Conservation (phyloP, 2,797 vertebrate species). For the Sciurus carolinensis region DNA sequence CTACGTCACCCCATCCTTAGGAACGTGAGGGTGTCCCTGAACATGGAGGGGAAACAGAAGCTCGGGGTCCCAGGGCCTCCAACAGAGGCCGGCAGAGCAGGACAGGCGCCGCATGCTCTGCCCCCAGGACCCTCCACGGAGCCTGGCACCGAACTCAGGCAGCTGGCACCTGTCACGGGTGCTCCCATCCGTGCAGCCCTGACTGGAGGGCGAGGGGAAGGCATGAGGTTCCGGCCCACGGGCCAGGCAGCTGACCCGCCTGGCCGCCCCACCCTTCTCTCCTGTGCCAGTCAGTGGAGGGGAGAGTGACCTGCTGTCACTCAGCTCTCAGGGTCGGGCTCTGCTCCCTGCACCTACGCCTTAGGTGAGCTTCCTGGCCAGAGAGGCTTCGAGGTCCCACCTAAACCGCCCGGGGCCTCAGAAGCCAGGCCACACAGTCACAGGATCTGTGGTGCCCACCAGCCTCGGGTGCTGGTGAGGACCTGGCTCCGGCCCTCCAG, state of each 20-base stretch:
- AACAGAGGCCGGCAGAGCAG: neutral
- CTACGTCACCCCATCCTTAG: neutral
- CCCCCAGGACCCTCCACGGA: too few relatives aligned
- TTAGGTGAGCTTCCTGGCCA: neutral
- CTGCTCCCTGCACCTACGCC: too few relatives aligned
- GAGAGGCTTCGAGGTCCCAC: neutral
- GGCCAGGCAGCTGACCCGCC: neutral
- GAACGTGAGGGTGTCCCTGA: neutral
- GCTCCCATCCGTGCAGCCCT: too few relatives aligned
- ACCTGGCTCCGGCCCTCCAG: neutral
- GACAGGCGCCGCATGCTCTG: too few relatives aligned
- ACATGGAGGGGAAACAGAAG: neutral
- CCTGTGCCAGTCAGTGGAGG: neutral
- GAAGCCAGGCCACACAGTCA: neutral
- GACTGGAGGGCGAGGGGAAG: neutral
- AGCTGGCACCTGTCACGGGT: too few relatives aligned
- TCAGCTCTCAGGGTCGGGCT: too few relatives aligned
- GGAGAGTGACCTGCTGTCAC: neutral
- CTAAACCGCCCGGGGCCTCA: neutral
- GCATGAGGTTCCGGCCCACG: neutral
- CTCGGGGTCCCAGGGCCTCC: neutral
- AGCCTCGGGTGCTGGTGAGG: accelerated
- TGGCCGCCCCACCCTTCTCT: too few relatives aligned
- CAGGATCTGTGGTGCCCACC: accelerated
- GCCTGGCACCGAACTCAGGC: too few relatives aligned